Evolutionary conservation across 2,888 invertebrate genomes (phyloP).

Genomic region (Scaeva pyrastri): DNA sequence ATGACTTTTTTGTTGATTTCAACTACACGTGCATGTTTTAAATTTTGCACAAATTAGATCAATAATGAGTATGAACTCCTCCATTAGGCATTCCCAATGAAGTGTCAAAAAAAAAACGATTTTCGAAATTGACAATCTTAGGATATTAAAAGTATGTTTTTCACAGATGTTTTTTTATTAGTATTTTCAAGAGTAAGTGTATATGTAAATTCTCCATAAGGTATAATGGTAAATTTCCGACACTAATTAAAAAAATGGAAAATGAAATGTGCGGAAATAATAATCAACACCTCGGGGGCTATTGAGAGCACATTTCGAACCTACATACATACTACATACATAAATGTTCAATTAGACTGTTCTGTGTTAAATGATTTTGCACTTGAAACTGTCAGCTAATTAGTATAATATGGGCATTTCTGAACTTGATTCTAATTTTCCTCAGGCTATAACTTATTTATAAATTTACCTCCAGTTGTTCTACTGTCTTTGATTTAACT

Average conservation of each 20-base stretch:
- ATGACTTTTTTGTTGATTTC: too few species aligned
- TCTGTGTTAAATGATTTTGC: conserved; percentile 9
- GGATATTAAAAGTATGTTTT: too few species aligned
- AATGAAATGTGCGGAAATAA: conserved; percentile 13
- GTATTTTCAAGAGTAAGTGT: too few species aligned
- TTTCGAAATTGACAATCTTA: too few species aligned
- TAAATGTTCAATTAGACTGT: neutral
- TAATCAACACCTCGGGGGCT: conserved; percentile 15
- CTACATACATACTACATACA: too few species aligned
- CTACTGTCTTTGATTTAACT: neutral
- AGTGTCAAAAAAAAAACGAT: too few species aligned
- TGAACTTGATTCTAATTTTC: neutral
- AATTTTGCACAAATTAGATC: too few species aligned
- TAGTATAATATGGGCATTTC: neutral
- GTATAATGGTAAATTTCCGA: neutral
- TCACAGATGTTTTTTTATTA: too few species aligned
- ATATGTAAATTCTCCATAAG: neutral
- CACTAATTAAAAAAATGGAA: conserved; percentile 11
- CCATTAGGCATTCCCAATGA: too few species aligned
- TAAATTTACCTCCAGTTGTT: neutral
- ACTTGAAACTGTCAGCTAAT: conserved; percentile 15
- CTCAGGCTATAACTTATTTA: neutral
- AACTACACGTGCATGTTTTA: too few species aligned
- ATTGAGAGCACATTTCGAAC: neutral
- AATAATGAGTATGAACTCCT: too few species aligned